Base-by-base conservation (phyloP, 2,113 vertebrate genomes). In the Dasyurus viverrinus region DNA sequence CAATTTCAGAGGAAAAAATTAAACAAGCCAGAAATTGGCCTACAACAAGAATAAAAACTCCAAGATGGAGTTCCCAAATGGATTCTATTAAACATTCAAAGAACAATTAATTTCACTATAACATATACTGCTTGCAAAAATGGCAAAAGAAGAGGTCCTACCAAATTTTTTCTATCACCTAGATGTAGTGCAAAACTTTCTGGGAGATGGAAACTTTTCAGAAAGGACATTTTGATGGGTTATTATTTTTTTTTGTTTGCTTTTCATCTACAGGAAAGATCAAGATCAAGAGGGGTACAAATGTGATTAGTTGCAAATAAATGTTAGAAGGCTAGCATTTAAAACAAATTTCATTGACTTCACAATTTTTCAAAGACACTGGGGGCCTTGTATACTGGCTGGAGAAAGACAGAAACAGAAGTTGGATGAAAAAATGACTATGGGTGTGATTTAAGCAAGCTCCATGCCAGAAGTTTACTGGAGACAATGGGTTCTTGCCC, bases 401-500 rank as follows among this genome's bases (percentile, higher is more conserved):
- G 60, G 46, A 53, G n/a, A 36, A 22, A 53, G 91, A n/a, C 42
- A 60, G 46, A 4, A 91, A 94, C 84, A 0, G 0, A 52, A 91
- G 53, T 6, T 0, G 22, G 90, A 30, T 36, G 55, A 94, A 1
- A 96, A 97, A 94, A 96, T 96, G 96, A 93, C 94, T 25, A 0
- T 6, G 8, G 27, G 50, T 96, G 54, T 46, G 19, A 92, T 97
- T 96, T 94, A 97, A 91, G 94, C 96, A 96, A 91, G 95, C 7
- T 0, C 14, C 93, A 94, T 95, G 90, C 1, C 24, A 0, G 94
- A 93, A 92, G 30, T 89, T 54, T 93, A 76, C 0, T 16, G 16
- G 68, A 89, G 16, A 47, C 12, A 10, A 10, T 60, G 94, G 93
- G 97, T 22, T 53, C 0, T 0, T 48, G 97, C 96, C 95, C 92